Evolutionary conservation across 2,113 vertebrate genomes (phyloP).

Genomic region (Ictalurus furcatus): DNA sequence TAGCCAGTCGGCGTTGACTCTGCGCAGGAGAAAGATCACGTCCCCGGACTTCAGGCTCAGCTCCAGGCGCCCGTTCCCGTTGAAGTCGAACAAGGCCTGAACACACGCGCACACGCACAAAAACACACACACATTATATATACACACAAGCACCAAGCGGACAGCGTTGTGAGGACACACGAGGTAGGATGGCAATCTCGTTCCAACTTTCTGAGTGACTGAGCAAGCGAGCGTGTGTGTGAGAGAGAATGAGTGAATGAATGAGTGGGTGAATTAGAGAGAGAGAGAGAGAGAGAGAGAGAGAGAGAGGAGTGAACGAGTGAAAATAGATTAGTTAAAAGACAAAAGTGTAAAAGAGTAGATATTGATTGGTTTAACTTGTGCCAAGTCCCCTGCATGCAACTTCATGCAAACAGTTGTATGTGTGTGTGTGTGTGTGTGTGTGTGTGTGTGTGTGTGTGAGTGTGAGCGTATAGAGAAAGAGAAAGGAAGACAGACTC

Average conservation of each 20-base stretch:
- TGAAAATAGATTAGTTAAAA: not conserved
- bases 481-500: not conserved
- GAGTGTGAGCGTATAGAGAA: not conserved
- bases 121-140: constrained; percentile 6
- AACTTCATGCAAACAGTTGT: not conserved
- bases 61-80: constrained; percentile 82
- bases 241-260: not conserved
- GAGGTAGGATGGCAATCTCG: constrained; percentile 22
- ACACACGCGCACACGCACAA: constrained; percentile 54
- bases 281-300: not conserved
- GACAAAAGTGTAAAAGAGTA: not conserved
- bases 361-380: not conserved
- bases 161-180: constrained; percentile 20
- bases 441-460: not conserved
- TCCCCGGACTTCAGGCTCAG: constrained; percentile 88
- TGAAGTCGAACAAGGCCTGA: constrained; percentile 92
- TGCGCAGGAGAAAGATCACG: constrained; percentile 91
- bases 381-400: not conserved
- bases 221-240: not conserved
- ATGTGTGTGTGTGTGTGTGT: not conserved
- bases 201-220: constrained; percentile 10
- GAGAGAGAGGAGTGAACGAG: not conserved
- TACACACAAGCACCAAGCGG: not conserved
- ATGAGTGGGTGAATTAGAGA: not conserved
- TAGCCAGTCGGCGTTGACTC: constrained; percentile 92